A percentile compares a stretch with the other conserved stretches of the same genome.
phyloP scores from a whole-genome alignment of 2,888 invertebrate genomes.

The Drosophila cracens region DNA sequence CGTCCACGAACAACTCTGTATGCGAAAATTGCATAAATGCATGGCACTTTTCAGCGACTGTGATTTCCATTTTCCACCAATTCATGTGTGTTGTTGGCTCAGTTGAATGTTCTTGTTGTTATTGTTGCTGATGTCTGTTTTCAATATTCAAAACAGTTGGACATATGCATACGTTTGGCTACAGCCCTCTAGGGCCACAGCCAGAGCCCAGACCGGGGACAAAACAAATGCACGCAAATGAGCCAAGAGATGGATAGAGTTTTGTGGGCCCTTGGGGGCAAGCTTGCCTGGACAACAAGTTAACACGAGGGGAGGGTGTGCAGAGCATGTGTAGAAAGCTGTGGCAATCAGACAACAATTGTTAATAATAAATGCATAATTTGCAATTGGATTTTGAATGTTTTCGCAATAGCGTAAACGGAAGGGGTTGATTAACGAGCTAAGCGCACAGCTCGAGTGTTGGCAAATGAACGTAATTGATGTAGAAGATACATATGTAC shows the following conservation, averaged over 20 bases:
- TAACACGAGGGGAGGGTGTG: not conserved
- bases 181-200: slow-evolving; percentile 41
- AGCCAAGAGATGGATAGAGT: slow-evolving; percentile 63
- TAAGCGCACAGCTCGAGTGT: slow-evolving; percentile 13
- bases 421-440: slow-evolving; percentile 71
- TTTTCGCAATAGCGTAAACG: slow-evolving; percentile 56
- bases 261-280: slow-evolving; percentile 59
- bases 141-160: slow-evolving; percentile 77
- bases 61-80: slow-evolving; percentile 49
- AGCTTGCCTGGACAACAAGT: slow-evolving; percentile 27
- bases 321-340: slow-evolving; percentile 13
- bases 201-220: slow-evolving; percentile 26
- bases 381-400: slow-evolving; percentile 78
- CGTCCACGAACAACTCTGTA: slow-evolving; percentile 61
- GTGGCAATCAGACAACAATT: slow-evolving; percentile 77
- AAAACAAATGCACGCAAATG: slow-evolving; percentile 79
- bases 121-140: slow-evolving; percentile 55
- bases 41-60: slow-evolving; percentile 75
- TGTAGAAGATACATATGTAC: slow-evolving; percentile 4
- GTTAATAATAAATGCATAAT: slow-evolving; percentile 81
- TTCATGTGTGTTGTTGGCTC: slow-evolving; percentile 21
- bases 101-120: slow-evolving; percentile 10
- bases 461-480: slow-evolving; percentile 31
- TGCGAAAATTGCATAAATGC: slow-evolving; percentile 76
- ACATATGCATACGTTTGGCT: slow-evolving; percentile 72